These are phyloP conservation scores for Machimus atricapillus DNA, from an alignment of 2,888 invertebrate genomes.

Conservation along the genomic window DNA sequence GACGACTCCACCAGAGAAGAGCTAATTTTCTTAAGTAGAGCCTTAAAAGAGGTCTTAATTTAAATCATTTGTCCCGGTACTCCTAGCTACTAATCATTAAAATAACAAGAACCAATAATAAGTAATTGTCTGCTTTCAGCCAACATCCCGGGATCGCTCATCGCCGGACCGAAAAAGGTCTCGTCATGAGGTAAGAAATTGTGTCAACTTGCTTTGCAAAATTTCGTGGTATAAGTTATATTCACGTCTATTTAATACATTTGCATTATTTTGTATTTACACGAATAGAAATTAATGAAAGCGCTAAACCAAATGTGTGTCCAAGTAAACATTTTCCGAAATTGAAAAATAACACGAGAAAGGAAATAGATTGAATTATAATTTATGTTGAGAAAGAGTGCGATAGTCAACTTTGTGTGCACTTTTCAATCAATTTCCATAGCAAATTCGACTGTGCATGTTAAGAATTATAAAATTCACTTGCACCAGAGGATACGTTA, in stretches of 20 bases:
- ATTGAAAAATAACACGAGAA: slow-evolving; percentile 23
- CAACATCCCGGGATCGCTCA: slow-evolving; percentile 57
- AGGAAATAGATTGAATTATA: slow-evolving; percentile 47
- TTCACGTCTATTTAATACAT: slow-evolving; percentile 32
- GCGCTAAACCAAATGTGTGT: slow-evolving; percentile 37
- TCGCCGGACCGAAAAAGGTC: slow-evolving; percentile 58
- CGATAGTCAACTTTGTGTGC: slow-evolving; percentile 9
- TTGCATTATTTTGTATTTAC: slow-evolving; percentile 50
- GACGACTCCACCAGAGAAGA: too few relatives aligned
- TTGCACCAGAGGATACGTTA: not conserved
- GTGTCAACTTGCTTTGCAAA: not conserved
- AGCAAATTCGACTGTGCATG: slow-evolving; percentile 13
- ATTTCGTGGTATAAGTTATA: not conserved
- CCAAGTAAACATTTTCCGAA: slow-evolving; percentile 30
- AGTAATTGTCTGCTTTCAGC: slow-evolving; percentile 50
- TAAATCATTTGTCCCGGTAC: not conserved
- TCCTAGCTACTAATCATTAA: not conserved
- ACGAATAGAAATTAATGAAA: slow-evolving; percentile 50
- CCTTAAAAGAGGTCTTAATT: not conserved
- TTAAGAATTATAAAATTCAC: slow-evolving; percentile 5
- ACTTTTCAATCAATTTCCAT: slow-evolving; percentile 47
- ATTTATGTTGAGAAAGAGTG: slow-evolving; percentile 19
- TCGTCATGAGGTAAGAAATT: slow-evolving; percentile 59
- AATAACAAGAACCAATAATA: not conserved
- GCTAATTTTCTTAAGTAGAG: not conserved